These are phyloP conservation scores for Pharmacophagus antenor DNA, from an alignment of 2,888 invertebrate species.

Conservation along the genomic window DNA sequence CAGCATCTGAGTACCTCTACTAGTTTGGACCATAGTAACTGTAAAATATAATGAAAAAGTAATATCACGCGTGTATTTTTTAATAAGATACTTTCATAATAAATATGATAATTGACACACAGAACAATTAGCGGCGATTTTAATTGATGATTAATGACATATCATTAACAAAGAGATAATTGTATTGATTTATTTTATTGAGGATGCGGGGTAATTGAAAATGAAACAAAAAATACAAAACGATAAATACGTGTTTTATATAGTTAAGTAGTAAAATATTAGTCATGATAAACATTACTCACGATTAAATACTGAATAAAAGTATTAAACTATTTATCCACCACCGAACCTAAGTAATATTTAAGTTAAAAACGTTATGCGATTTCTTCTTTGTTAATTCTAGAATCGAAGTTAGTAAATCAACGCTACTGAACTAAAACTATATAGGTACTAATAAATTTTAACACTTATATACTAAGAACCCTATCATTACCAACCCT, in stretches of 20 bases:
- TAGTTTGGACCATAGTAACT: constrained; percentile 30
- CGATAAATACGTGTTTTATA: constrained; percentile 59
- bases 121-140: too few species aligned
- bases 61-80: too few species aligned
- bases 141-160: too few species aligned
- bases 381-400: constrained; percentile 33
- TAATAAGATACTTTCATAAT: too few species aligned
- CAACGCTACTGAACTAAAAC: constrained; percentile 30
- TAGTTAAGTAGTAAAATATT: constrained; percentile 56
- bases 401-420: constrained; percentile 28
- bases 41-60: too few species aligned
- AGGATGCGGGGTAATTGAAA: constrained; percentile 34
- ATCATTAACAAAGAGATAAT: too few species aligned
- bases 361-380: constrained; percentile 57
- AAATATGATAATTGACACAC: too few species aligned
- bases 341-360: constrained; percentile 67
- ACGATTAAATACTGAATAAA: constrained; percentile 67
- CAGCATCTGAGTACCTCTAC: constrained; percentile 36
- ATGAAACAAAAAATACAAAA: constrained; percentile 53
- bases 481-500: constrained; percentile 39
- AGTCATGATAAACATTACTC: constrained; percentile 61
- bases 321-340: constrained; percentile 61
- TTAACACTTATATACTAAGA: constrained; percentile 63
- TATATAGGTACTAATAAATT: constrained; percentile 39
- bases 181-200: too few species aligned